phyloP scores from a whole-genome alignment of 2,113 vertebrate genomes.

The Grallaria varia region DNA sequence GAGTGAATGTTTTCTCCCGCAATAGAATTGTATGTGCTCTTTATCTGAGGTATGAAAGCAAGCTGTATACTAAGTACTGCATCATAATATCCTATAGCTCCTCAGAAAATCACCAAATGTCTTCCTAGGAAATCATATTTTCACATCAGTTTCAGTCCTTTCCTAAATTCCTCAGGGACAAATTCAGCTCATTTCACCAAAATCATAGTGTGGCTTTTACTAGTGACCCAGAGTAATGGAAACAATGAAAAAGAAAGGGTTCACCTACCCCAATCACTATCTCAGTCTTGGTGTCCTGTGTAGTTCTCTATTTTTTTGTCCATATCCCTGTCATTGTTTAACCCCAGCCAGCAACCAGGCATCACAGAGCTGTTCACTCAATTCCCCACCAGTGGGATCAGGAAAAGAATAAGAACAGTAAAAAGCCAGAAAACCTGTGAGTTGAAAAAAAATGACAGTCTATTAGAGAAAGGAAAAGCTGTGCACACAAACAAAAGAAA shows the following conservation, averaged over 20 bases:
- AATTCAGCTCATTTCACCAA: neutral
- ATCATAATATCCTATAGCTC: neutral
- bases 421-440: neutral
- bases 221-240: neutral
- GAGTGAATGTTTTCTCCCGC: neutral
- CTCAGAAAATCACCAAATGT: neutral
- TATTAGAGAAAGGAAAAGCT: neutral
- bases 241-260: neutral
- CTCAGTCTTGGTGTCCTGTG: neutral
- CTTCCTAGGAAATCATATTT: neutral
- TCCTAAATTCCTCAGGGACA: neutral
- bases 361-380: accelerated
- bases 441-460: neutral
- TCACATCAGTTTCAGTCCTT: neutral
- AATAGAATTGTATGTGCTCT: neutral
- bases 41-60: neutral
- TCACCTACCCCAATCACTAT: neutral
- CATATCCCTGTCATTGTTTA: neutral
- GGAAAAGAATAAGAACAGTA: neutral
- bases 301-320: neutral
- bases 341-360: neutral
- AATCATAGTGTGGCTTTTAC: neutral
- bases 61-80: neutral
- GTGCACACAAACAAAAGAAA: neutral
- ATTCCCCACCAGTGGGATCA: neutral